Conservation (phyloP, 2,113 vertebrate genomes). For the Bufo bufo region DNA sequence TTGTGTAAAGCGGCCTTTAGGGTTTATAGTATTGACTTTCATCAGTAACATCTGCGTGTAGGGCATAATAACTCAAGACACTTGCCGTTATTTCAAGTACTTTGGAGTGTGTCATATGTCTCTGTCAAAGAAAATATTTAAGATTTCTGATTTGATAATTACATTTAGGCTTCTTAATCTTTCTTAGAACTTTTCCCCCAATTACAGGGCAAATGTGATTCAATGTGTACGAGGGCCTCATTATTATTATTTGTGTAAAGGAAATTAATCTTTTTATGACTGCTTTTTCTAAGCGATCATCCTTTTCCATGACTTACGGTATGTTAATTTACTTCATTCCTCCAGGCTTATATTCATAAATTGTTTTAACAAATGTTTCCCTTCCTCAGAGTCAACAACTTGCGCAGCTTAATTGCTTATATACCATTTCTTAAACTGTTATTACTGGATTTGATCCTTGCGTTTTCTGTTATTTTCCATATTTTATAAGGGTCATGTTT, state of each 20-base stretch:
- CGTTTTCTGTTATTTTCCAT: neutral
- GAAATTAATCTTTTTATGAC: slow-evolving; percentile 28
- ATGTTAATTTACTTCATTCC: neutral
- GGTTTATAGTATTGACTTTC: too few species aligned
- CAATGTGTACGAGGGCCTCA: neutral
- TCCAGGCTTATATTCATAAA: slow-evolving; percentile 8
- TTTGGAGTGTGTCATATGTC: too few species aligned
- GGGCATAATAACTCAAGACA: too few species aligned
- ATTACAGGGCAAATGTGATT: neutral
- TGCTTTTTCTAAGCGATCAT: slow-evolving; percentile 1
- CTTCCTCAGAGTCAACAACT: neutral
- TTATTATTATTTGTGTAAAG: slow-evolving; percentile 11
- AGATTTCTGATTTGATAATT: neutral
- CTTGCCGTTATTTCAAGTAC: too few species aligned
- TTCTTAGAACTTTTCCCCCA: neutral
- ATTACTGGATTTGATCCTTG: slow-evolving; percentile 12
- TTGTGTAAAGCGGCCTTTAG: too few species aligned
- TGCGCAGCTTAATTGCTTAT: slow-evolving; percentile 13
- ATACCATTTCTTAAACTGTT: neutral
- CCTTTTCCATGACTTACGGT: neutral
- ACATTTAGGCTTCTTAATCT: neutral
- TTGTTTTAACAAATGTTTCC: neutral
- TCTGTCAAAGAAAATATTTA: neutral
- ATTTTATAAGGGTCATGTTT: slow-evolving; percentile 13
- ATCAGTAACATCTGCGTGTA: too few species aligned